Percentiles rank a stretch among this genome's conserved stretches.
Conservation (phyloP, 2,888 invertebrate genomes). For the Arge pagana region DNA sequence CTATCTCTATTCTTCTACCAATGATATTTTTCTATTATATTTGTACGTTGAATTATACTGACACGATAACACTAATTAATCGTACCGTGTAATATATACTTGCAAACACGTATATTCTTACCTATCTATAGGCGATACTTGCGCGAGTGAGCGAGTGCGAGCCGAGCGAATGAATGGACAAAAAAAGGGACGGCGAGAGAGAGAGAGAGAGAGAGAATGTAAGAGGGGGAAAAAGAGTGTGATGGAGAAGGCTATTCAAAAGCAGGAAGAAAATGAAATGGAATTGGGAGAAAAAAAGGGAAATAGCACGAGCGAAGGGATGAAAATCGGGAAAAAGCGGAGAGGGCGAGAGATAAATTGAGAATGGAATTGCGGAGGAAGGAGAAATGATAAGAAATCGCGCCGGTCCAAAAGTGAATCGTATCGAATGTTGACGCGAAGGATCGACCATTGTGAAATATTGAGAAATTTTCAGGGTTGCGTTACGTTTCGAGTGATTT, state of each 20-base stretch:
- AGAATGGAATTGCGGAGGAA: too few species aligned
- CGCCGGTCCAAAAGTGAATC: not conserved
- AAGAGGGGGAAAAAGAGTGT: not conserved
- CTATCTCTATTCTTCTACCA: conserved; percentile 35
- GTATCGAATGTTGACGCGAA: not conserved
- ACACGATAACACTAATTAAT: conserved; percentile 52
- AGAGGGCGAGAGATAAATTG: not conserved
- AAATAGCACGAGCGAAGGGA: conserved; percentile 32
- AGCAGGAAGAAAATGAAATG: conserved; percentile 16
- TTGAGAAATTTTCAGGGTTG: conserved; percentile 27
- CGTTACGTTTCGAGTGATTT: conserved; percentile 32
- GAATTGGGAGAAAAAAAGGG: conserved; percentile 21
- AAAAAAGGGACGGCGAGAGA: too few species aligned
- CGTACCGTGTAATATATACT: too few species aligned
- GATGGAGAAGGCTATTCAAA: not conserved
- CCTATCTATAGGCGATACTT: too few species aligned
- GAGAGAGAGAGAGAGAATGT: conserved; percentile 11
- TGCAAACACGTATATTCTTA: too few species aligned
- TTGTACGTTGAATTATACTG: conserved; percentile 57
- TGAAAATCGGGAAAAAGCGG: conserved; percentile 10
- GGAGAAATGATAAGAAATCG: not conserved
- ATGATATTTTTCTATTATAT: conserved; percentile 59
- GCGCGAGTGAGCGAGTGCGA: too few species aligned
- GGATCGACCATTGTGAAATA: conserved; percentile 11
- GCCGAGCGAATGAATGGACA: too few species aligned